Base-by-base conservation (phyloP, 2,888 invertebrate species). In the Abscondita cerata region DNA sequence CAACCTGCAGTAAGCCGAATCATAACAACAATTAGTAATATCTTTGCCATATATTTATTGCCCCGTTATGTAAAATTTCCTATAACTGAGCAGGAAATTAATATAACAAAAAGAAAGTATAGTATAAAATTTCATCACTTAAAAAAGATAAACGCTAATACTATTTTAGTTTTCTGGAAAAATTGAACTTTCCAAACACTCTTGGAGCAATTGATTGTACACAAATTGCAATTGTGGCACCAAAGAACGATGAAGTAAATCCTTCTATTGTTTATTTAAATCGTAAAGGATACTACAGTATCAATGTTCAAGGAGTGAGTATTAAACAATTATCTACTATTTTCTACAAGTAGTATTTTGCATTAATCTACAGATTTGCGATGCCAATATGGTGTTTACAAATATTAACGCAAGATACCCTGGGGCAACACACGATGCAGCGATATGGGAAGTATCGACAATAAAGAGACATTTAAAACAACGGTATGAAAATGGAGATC, bases 401-500 rank as follows among this genome's bases (percentile, higher is more conserved):
- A 40, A 40, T 52, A 33, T 61, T 18, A 61, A 61, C 40, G 52
- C 52, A 11, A 40, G 56, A 46, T 56, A 56, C 20, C 61, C 61
- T 33, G 60, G 55, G 36, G 44, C 55, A 40, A 55, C 55, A 3
- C 55, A 61, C 33, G 60, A 61, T 38, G 55, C 61, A 4, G 55
- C 55, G 2, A 59, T 62, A n/a, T 62, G 62, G 62, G 18, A 12
- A 18, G 31, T 40, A 2, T 50, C 52, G 11, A 52, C 20, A 5
- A 47, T 55, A 19, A 36, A 48, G 12, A n/a, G 19, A 4, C 36
- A 41, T 40, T 38, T 56, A 31, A 20, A 20, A 20, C 33, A 15
- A 16, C 15, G 34, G 18, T 57, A 52, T 36, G 20, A 19, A 36
- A 33, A 44, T 15, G 52, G 53, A 13, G 48, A 52, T 11, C 18